Base-by-base conservation (phyloP, 2,888 invertebrate species). In the Gastrophysa polygoni region DNA sequence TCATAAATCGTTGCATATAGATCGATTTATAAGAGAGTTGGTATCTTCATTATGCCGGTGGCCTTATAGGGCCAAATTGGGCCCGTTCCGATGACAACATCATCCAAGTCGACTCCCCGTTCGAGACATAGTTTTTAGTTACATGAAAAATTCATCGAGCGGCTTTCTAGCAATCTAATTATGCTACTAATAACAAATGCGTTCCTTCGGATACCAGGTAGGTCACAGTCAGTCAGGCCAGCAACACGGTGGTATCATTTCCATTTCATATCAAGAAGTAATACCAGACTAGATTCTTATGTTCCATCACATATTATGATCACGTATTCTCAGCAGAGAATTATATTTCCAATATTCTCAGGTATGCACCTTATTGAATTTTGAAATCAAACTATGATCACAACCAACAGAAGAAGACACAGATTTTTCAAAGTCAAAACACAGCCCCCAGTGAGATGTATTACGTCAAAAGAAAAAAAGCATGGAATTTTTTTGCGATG, bases 11-110 rank as follows among this genome's bases (percentile, higher is more conserved):
- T 76, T 73, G 73, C 76, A 76, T 78, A 79, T 63, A 65, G 64
- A 67, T 73, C 69, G 71, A 71, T 72, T 70, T 73, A 75, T 71
- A 77, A 76, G 76, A 76, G 80, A 76, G 77, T 80, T 81, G 77
- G 80, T 78, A 80, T 81, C 81, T 82, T 81, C 80, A 82, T 82
- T 81, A 82, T 80, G 73, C 75, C 72, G 76, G 74, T 76, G 71
- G 74, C 81, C 80, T 77, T 81, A 81, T 80, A 81, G 80, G 80
- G 80, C 75, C 79, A 81, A 80, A 80, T 80, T 80, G 80, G 80
- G 75, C 75, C 71, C 69, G 73, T 73, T 73, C 78, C 73, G 79
- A 80, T 81, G 80, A 81, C 81, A 80, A 81, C 80, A 80, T 80
- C 79, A 80, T 80, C 81, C 78, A 71, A 74, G 74, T 47, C 49